Evolutionary conservation across 1,140 invertebrate genomes (phyloP), one percentile per base, ranked within the genome.

Genomic region (Microplitis demolitor): DNA sequence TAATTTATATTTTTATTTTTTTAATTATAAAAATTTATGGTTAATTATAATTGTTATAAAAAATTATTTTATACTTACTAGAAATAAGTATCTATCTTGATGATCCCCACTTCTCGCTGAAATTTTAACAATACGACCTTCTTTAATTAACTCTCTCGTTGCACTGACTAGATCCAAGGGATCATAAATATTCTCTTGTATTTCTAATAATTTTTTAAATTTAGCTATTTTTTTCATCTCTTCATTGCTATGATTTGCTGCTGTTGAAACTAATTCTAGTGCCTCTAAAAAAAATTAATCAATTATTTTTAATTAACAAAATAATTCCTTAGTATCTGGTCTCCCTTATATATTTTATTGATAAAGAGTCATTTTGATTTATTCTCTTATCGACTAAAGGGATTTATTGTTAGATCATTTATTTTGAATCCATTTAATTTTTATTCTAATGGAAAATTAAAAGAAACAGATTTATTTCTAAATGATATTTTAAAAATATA

Each of bases 161-260:
- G 91, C 91, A 83, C 91, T 91, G 79, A 94, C 90, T 79, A 93
- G 89, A 83, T 92, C 90, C 80, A 90, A 91, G 63, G 90, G 88
- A 56, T 89, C 88, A 72, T 85, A 82, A 84, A 88, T 87, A 80
- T 82, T 87, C 76, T 87, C 85, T 80, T 86, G 85, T 70, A 88
- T 87, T 66, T 87, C 85, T 62, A 88, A 79, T 54, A 88, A 80
- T 74, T 87, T 84, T 72, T 85, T 85, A 74, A 86, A 88, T 75
- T 85, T 86, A 72, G 87, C 86, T 54, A 87, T 87, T 64, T 86
- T 87, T 62, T 91, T 90, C 86, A 93, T 92, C 51, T 90, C 92
- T 77, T 91, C 89, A 79, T 94, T 93, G 5, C 92, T 92, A 84
- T 94, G 93, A 80, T 92, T 90, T 6, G 93, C 92, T n/a, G 93